These are phyloP conservation scores for Babylonia areolata DNA, from an alignment of 1,140 invertebrate species.

Conservation along the genomic window DNA sequence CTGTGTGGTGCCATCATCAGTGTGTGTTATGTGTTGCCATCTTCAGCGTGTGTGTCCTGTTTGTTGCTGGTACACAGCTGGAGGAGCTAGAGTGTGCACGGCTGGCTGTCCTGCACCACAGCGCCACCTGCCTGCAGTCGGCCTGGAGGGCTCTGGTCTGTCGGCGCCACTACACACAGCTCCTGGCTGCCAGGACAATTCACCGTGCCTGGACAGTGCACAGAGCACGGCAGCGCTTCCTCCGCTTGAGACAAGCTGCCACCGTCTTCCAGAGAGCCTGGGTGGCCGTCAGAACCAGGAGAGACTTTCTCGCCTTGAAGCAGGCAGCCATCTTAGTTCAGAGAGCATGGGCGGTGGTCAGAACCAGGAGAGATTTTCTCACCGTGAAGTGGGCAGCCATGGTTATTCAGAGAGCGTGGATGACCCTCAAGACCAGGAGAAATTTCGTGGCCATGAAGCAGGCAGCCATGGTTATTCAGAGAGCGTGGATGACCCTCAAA, in stretches of 20 bases:
- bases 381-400: neutral
- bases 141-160: conserved; percentile 44
- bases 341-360: neutral
- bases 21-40: neutral
- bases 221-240: neutral
- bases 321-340: conserved; percentile 17
- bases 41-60: neutral
- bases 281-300: neutral
- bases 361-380: neutral
- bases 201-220: neutral
- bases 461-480: conserved; percentile 36
- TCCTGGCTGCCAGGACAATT: conserved; percentile 25
- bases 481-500: neutral
- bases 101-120: conserved; percentile 37
- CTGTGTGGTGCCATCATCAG: too few species aligned
- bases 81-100: conserved; percentile 53
- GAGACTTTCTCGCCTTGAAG: neutral
- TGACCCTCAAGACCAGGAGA: neutral
- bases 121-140: conserved; percentile 50
- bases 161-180: neutral
- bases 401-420: conserved; percentile 40
- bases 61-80: conserved; percentile 46
- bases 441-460: neutral
- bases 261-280: neutral
- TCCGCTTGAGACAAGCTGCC: neutral